Evolutionary conservation across 2,888 invertebrate genomes (phyloP).

Genomic region (Melitaea athalia): DNA sequence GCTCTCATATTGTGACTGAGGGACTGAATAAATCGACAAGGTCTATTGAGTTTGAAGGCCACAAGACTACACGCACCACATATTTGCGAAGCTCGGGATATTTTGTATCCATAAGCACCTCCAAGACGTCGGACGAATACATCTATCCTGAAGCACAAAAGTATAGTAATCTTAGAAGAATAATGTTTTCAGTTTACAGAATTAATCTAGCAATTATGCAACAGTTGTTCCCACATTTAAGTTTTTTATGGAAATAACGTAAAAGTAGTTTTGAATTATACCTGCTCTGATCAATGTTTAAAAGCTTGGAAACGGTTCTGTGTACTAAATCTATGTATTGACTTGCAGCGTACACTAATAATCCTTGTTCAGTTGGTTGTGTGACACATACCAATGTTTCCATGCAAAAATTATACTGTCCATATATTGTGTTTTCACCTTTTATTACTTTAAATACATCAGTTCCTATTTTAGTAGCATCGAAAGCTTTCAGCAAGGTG

Average conservation of each 20-base stretch:
- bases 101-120: slow-evolving; percentile 89
- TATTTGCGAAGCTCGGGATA: slow-evolving; percentile 79
- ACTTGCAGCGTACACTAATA: slow-evolving; percentile 81
- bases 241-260: not conserved
- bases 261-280: slow-evolving; percentile 49
- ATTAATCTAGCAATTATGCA: not conserved
- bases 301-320: slow-evolving; percentile 68
- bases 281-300: slow-evolving; percentile 79
- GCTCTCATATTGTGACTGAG: slow-evolving; percentile 84
- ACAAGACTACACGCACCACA: slow-evolving; percentile 86
- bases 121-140: slow-evolving; percentile 84
- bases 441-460: slow-evolving; percentile 54
- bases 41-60: slow-evolving; percentile 79
- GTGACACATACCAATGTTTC: slow-evolving; percentile 83
- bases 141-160: slow-evolving; percentile 36
- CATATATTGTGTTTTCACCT: slow-evolving; percentile 58
- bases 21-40: slow-evolving; percentile 84
- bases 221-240: not conserved
- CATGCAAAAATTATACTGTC: slow-evolving; percentile 86
- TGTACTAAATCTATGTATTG: slow-evolving; percentile 82
- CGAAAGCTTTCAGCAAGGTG: slow-evolving; percentile 38
- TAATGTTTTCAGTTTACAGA: no score
- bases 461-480: slow-evolving; percentile 46
- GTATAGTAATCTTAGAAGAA: no score
- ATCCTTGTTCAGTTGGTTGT: slow-evolving; percentile 84